Percentiles rank a stretch among this genome's conserved stretches.
Conservation (phyloP, 2,113 vertebrate species). For the Anhinga rufa region DNA sequence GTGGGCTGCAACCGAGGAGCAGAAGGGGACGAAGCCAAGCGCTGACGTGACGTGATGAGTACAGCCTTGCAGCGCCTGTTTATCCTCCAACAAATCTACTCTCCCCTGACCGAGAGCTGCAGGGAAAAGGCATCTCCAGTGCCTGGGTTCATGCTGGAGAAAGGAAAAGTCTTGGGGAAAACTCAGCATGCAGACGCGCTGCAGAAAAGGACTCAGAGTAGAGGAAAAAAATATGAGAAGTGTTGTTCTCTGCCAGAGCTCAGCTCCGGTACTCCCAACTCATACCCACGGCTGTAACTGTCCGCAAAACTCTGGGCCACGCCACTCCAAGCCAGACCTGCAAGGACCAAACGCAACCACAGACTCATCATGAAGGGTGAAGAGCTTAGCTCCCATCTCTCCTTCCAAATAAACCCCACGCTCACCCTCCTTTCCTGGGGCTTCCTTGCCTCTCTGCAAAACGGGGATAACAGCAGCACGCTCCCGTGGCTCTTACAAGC, state of each 20-base stretch:
- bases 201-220: neutral
- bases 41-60: accelerated
- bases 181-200: neutral
- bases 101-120: neutral
- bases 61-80: neutral
- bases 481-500: neutral
- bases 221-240: neutral
- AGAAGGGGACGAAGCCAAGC: neutral
- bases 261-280: neutral
- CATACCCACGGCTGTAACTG: neutral
- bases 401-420: neutral
- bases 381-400: neutral
- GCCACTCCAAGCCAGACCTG: neutral
- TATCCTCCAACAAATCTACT: neutral
- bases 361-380: neutral
- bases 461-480: accelerated
- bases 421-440: neutral
- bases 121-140: neutral
- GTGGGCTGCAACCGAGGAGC: accelerated
- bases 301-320: accelerated
- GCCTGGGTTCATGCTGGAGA: accelerated
- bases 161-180: neutral
- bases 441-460: neutral
- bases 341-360: neutral
- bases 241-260: neutral